Base-by-base conservation (phyloP, 1,140 invertebrate genomes). In the Diachasma alloeum region DNA sequence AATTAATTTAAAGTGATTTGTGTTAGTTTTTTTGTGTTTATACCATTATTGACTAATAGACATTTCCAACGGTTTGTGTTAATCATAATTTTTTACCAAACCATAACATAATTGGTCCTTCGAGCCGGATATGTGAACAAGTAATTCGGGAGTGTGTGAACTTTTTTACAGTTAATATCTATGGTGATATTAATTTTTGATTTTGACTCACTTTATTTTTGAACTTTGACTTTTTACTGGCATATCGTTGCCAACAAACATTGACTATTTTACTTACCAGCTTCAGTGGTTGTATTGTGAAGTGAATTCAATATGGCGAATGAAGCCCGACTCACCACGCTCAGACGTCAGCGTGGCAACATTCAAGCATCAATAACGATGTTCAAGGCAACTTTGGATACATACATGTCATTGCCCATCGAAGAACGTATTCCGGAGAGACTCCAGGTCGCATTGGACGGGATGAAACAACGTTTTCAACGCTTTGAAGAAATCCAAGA, bases 91-190 rank as follows among this genome's bases (percentile, higher is more conserved):
- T 46, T 46, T 46, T 2, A 46, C 3, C 10, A n/a, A 15, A 46
- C 44, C 3, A 46, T n/a, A 46, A 46, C 44, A 42, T 44, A n/a
- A 31, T 31, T 31, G 68, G 68, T 70, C 68, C 37, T 70, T 70
- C 68, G 68, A 70, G 68, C 68, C 68, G 68, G 68, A 70, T 10
- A 3, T 8, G 66, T 68, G 24, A 68, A 36, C 10, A 36, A 68
- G 31, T 26, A 13, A 10, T 36, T 17, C 15, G 66, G 24, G 31
- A 31, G 31, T 31, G 31, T 31, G 6, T 31, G 6, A 31, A 31
- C 31, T 3, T 31, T 31, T 31, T 31, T 31, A 31, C 31, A 6
- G 31, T 31, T 31, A 3, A 3, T 31, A 31, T 31, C 31, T 31
- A 31, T 31, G 2, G 31, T 31, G 31, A 31, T 31, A 31, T 2